Conservation (phyloP, 2,113 vertebrate genomes). For the Grantiella picta region DNA sequence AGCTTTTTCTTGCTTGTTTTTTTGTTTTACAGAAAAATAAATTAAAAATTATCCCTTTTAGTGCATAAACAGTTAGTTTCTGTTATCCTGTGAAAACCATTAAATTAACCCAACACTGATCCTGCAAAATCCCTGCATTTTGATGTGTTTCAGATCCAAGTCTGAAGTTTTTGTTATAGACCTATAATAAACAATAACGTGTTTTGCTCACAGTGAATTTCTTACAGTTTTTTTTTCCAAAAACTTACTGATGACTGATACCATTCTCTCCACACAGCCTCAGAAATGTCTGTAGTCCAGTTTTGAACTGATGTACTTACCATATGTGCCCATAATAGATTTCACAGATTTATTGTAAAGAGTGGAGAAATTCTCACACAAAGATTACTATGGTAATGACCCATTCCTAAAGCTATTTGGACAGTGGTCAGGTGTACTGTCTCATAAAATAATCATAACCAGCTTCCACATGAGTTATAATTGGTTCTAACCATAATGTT, state of each 20-base stretch:
- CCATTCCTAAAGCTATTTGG: background rate
- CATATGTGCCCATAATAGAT: background rate
- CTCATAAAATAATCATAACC: background rate
- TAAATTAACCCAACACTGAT: background rate
- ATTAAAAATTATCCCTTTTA: background rate
- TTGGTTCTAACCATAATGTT: background rate
- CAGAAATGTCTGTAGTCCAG: background rate
- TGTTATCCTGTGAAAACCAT: background rate
- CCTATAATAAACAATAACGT: background rate
- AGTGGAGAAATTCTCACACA: background rate
- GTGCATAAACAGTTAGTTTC: background rate
- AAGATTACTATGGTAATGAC: background rate
- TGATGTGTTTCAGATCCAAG: background rate
- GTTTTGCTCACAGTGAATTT: background rate
- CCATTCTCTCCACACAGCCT: background rate
- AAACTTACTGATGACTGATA: background rate
- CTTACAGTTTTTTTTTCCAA: background rate
- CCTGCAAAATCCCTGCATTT: background rate
- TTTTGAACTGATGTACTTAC: background rate
- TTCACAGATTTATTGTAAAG: background rate
- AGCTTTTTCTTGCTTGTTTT: background rate
- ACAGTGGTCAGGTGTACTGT: background rate
- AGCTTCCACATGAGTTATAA: background rate
- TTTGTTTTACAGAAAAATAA: background rate
- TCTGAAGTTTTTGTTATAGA: background rate